Conservation (phyloP, 1,140 invertebrate species). For the Aphis craccivora region DNA sequence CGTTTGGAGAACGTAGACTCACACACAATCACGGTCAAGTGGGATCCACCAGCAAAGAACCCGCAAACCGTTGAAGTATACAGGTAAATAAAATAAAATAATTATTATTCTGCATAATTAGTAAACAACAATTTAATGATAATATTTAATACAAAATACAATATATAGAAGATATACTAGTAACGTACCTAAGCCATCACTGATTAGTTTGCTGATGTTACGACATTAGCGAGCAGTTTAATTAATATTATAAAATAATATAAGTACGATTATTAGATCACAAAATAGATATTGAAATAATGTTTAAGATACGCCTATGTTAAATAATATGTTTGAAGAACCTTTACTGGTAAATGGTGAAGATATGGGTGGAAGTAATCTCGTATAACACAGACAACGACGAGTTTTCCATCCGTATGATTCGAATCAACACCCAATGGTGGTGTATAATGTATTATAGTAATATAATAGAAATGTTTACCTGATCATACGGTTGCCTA, state of each 20-base stretch:
- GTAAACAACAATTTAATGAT: background rate
- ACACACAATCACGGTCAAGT: slow-evolving; percentile 71
- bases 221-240: background rate
- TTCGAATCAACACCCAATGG: background rate
- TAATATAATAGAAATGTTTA: background rate
- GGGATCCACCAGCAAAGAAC: slow-evolving; percentile 82
- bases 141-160: background rate
- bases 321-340: too few relatives aligned
- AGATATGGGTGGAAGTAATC: background rate
- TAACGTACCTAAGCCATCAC: background rate
- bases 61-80: slow-evolving; percentile 83
- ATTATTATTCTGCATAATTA: background rate
- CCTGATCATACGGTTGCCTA: background rate
- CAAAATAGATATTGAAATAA: too few relatives aligned
- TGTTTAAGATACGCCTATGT: too few relatives aligned
- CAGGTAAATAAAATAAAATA: slow-evolving; percentile 64
- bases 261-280: too few relatives aligned
- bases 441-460: background rate
- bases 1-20: slow-evolving; percentile 70
- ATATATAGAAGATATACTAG: too few relatives aligned
- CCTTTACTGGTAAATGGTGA: too few relatives aligned
- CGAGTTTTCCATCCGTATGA: background rate
- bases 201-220: background rate
- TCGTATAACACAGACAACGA: background rate
- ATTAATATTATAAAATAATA: too few relatives aligned